Evolutionary conservation across 92 coral and sea anemone species (phyloP).

Genomic region (Zoanthus sansibaricus): DNA sequence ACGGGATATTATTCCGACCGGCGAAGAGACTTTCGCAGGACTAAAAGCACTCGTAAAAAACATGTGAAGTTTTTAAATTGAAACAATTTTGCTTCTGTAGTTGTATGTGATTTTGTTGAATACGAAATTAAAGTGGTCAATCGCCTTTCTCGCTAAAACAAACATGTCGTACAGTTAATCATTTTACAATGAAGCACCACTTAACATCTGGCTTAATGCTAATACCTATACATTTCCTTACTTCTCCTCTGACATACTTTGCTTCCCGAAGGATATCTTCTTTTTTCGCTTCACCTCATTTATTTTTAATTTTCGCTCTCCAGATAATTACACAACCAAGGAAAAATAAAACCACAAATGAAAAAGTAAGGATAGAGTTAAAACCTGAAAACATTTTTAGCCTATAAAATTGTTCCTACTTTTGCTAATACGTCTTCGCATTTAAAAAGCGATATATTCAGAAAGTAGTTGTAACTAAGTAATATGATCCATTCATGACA

Average conservation of each 20-base stretch:
- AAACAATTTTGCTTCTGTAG: background rate
- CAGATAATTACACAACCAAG: too few relatives aligned
- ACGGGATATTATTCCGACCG: constrained; percentile 73
- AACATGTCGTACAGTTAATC: background rate
- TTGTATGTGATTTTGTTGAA: constrained; percentile 21
- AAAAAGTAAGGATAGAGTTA: too few relatives aligned
- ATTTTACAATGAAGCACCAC: too few relatives aligned
- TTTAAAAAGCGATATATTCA: too few relatives aligned
- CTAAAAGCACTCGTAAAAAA: constrained; percentile 77
- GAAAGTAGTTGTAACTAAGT: too few relatives aligned
- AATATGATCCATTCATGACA: too few relatives aligned
- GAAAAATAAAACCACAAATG: too few relatives aligned
- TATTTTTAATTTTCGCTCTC: too few relatives aligned
- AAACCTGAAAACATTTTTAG: too few relatives aligned
- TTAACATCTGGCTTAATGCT: background rate
- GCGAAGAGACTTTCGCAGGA: constrained; percentile 89
- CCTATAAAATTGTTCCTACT: too few relatives aligned
- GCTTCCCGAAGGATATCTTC: constrained; percentile 16
- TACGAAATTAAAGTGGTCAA: constrained; percentile 29
- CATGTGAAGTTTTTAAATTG: constrained; percentile 20
- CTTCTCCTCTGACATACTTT: constrained; percentile 1
- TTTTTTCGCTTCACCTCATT: background rate
- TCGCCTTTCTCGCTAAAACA: constrained; percentile 37
- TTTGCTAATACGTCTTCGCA: too few relatives aligned
- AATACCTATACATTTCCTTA: constrained; percentile 7